Evolutionary conservation across 2,888 invertebrate species (phyloP).

Genomic region (Carabus problematicus): DNA sequence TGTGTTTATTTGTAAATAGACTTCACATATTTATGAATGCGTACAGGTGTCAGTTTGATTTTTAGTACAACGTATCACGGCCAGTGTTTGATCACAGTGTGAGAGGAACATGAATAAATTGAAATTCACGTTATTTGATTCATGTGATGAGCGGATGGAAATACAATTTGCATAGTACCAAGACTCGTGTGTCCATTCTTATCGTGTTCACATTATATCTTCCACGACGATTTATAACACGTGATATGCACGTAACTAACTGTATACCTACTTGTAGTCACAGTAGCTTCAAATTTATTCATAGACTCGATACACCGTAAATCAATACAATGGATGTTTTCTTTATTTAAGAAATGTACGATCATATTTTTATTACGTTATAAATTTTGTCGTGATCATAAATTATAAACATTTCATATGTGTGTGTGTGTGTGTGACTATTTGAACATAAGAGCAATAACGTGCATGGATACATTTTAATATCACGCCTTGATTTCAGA

Average conservation of each 20-base stretch:
- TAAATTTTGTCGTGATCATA: neutral
- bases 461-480: too few relatives aligned
- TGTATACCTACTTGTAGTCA: neutral
- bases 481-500: too few relatives aligned
- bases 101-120: slow-evolving; percentile 21
- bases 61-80: slow-evolving; percentile 19
- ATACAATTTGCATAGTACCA: slow-evolving; percentile 34
- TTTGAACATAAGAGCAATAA: too few relatives aligned
- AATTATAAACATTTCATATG: too few relatives aligned
- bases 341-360: neutral
- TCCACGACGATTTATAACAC: slow-evolving; percentile 28
- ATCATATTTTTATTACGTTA: slow-evolving; percentile 7
- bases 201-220: slow-evolving; percentile 29
- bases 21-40: neutral
- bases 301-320: neutral
- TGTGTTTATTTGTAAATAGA: too few relatives aligned
- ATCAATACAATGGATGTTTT: slow-evolving; percentile 10
- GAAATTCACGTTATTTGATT: slow-evolving; percentile 18
- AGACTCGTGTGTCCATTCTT: slow-evolving; percentile 26
- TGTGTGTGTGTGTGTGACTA: too few relatives aligned
- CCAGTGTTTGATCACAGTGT: slow-evolving; percentile 8
- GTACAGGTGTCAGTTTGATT: slow-evolving; percentile 26
- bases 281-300: slow-evolving; percentile 15
- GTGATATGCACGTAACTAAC: slow-evolving; percentile 1
- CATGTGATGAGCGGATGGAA: slow-evolving; percentile 31